Conservation (phyloP, 2,113 vertebrate genomes). For the Lanius ludovicianus region DNA sequence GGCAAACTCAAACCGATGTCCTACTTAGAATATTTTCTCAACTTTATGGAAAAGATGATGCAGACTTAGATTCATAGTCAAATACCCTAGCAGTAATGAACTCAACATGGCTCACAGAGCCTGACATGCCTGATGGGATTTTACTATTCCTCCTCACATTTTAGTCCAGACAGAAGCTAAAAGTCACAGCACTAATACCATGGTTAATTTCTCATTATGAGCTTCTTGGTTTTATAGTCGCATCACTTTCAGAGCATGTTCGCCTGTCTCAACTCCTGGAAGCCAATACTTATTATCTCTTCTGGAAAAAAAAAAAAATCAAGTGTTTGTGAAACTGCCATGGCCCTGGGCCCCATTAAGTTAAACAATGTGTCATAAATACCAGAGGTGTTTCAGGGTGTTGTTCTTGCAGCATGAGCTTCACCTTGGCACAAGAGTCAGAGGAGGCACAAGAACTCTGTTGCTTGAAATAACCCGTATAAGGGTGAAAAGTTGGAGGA, state of each 20-base stretch:
- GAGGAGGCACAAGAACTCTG: neutral
- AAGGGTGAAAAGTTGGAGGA: neutral
- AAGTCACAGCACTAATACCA: neutral
- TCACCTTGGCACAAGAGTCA: neutral
- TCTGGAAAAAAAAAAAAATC: neutral
- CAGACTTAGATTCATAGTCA: neutral
- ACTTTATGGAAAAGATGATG: neutral
- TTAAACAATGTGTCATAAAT: neutral
- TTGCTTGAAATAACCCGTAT: neutral
- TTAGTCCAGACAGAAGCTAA: neutral
- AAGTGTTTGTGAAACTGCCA: neutral
- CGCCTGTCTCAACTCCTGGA: neutral
- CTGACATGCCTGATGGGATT: neutral
- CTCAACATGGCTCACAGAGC: neutral
- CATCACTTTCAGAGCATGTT: neutral
- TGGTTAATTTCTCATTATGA: neutral
- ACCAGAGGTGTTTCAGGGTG: neutral
- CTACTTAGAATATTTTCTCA: neutral
- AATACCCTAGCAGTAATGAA: neutral
- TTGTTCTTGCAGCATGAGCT: neutral
- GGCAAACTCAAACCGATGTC: neutral
- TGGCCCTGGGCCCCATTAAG: neutral
- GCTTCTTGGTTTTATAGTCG: neutral
- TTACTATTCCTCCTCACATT: neutral
- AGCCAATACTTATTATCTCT: neutral